phyloP scores from a whole-genome alignment of 1,140 invertebrate genomes.

The Linepithema humile region DNA sequence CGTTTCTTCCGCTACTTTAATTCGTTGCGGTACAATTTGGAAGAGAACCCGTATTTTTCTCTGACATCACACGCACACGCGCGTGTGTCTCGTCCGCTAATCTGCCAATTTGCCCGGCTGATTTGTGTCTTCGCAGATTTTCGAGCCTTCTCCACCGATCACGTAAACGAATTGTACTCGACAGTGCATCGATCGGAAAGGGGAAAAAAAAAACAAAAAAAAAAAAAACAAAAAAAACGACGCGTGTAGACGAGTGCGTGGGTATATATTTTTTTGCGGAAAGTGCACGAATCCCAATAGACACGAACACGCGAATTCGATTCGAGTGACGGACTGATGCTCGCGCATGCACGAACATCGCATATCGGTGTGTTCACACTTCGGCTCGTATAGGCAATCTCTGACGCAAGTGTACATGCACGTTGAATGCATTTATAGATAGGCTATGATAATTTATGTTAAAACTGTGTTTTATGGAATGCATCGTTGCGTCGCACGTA shows the following conservation, averaged over 20 bases:
- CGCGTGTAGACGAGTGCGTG: neutral
- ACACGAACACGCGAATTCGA: conserved; percentile 14
- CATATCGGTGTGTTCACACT: conserved; percentile 58
- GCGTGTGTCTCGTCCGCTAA: neutral
- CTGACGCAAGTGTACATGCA: conserved; percentile 37
- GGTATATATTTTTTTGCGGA: conserved; percentile 1
- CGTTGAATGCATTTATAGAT: conserved; percentile 78
- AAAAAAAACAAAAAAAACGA: too few relatives aligned
- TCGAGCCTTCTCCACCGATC: neutral
- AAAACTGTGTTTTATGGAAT: conserved; percentile 78
- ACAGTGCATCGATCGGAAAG: conserved; percentile 13
- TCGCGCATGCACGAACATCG: conserved; percentile 59
- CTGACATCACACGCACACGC: neutral
- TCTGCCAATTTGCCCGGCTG: neutral
- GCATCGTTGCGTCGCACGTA: conserved; percentile 76
- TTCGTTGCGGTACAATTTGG: neutral
- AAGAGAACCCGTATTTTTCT: neutral
- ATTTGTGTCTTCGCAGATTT: neutral
- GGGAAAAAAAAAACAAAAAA: too few relatives aligned
- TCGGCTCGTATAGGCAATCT: conserved; percentile 43
- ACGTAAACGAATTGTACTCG: conserved; percentile 21
- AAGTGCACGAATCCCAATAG: conserved; percentile 19
- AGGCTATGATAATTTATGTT: conserved; percentile 84
- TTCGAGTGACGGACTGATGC: conserved; percentile 16
- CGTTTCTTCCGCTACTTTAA: neutral